These are phyloP conservation scores for Centropristis striata DNA, from an alignment of 2,113 vertebrate genomes.

Conservation along the genomic window DNA sequence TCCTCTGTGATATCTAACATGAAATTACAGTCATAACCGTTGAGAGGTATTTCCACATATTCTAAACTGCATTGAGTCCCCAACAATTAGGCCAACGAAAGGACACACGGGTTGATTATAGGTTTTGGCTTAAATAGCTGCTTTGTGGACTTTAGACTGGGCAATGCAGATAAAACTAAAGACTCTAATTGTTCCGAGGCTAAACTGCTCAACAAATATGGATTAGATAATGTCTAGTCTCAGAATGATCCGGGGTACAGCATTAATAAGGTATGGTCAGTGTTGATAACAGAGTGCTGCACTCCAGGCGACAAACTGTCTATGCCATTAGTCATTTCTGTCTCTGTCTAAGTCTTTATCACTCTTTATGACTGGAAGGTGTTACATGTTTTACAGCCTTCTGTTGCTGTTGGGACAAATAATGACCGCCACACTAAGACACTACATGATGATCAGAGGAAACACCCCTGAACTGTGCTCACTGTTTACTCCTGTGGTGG, in stretches of 20 bases:
- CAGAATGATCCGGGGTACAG: background rate
- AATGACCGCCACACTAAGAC: background rate
- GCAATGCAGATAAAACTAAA: background rate
- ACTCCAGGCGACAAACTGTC: constrained; percentile 33
- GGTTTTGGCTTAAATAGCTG: constrained; percentile 1
- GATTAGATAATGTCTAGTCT: constrained; percentile 53
- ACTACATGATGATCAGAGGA: background rate
- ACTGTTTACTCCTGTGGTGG: background rate
- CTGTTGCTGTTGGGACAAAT: background rate
- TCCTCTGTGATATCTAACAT: background rate
- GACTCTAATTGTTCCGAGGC: constrained; percentile 13
- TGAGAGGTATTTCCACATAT: background rate
- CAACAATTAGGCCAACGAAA: too few species aligned
- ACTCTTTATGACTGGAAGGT: constrained; percentile 21
- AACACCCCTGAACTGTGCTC: background rate
- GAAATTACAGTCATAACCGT: background rate
- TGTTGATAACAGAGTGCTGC: constrained; percentile 60
- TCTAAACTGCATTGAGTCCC: background rate
- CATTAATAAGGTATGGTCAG: constrained; percentile 62
- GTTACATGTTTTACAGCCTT: constrained; percentile 27
- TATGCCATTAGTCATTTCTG: constrained; percentile 18
- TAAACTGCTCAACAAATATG: constrained; percentile 16
- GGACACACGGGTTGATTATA: too few species aligned
- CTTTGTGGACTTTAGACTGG: background rate
- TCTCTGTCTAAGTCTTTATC: constrained; percentile 42